Evolutionary conservation across 2,888 invertebrate genomes (phyloP), one percentile per base, ranked within the genome.

Genomic region (Apamea crenata): DNA sequence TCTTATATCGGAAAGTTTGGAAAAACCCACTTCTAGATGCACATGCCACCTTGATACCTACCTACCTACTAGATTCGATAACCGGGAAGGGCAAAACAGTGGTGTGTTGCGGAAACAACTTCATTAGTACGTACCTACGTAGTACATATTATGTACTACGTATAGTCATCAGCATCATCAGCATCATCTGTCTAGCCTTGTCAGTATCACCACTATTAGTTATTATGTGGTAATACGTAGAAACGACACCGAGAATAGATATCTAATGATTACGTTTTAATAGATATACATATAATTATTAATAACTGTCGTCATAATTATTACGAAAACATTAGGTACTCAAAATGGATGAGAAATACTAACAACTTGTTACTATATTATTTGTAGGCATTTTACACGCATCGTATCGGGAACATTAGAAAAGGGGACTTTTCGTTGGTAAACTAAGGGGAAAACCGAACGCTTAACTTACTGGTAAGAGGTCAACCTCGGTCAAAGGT

Each of bases 341-440:
- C 10, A 73, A 47, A 25, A 18, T 21, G 29, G 29, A 69, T 69
- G 69, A 53, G 29, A 40, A 69, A 74, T 68, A 53, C 2, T 21
- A 40, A 68, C 29, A 50, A 29, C 18, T 68, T 40, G 36, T 67
- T 67, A 18, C 40, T 47, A 4, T 16, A 73, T 18, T 32, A 65
- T 25, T 8, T 14, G 18, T 53, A 50, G 50, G 18, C 32, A n/a
- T 36, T 73, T 47, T 73, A 18, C 32, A 61, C 12, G 14, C n/a
- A 21, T 10, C 21, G 10, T n/a, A 44, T 16, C n/a, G 44, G 6
- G 18, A 25, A 50, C 16, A 18, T 21, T 16, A 40, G 59, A n/a
- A 78, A 78, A 50, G 63, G 70, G 78, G 63, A 25, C 21, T 79
- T 63, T 32, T 67, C 29, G 16, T 63, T 32, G 0, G 3, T 36